Percentiles rank a stretch among this genome's conserved stretches.
Conservation (phyloP, 2,797 vertebrate genomes). For the Gobio occitaniae region DNA sequence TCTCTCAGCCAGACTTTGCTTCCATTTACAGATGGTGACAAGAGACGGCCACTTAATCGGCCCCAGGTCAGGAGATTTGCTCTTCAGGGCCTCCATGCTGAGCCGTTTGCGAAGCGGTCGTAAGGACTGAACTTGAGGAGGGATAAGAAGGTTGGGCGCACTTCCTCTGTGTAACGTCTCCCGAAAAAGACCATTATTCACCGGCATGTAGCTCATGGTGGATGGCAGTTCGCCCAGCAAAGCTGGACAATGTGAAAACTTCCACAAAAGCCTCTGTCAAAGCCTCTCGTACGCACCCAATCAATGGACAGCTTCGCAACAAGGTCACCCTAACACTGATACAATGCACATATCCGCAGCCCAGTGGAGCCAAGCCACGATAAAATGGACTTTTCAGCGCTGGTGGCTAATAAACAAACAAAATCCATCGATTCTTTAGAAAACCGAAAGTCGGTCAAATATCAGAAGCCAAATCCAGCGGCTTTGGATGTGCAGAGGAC, state of each 20-base stretch:
- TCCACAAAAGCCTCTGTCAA: constrained; percentile 36
- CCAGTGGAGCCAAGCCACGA: constrained; percentile 5
- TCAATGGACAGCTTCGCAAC: constrained; percentile 34
- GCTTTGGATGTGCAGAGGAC: constrained; percentile 13
- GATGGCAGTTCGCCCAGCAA: constrained; percentile 27
- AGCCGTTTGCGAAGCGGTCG: constrained; percentile 70
- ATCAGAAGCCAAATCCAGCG: constrained; percentile 32
- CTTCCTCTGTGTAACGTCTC: constrained; percentile 72
- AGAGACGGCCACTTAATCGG: constrained; percentile 74
- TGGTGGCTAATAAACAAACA: constrained; percentile 16
- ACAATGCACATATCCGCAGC: constrained; percentile 39
- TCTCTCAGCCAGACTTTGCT: constrained; percentile 72
- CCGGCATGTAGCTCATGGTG: constrained; percentile 70
- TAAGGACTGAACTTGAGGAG: constrained; percentile 43
- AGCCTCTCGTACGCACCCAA: constrained; percentile 11
- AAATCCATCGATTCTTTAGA: constrained; percentile 36
- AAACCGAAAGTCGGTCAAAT: constrained; percentile 14
- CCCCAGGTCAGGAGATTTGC: constrained; percentile 66
- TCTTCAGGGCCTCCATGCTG: constrained; percentile 70
- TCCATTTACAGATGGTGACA: constrained; percentile 76
- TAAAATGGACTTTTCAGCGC: not conserved
- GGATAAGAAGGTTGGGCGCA: constrained; percentile 67
- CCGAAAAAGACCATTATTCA: constrained; percentile 65
- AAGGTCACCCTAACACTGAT: constrained; percentile 38
- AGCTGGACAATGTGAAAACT: constrained; percentile 33